phyloP scores from a whole-genome alignment of 2,113 vertebrate species.

The Cephalopterus ornatus region DNA sequence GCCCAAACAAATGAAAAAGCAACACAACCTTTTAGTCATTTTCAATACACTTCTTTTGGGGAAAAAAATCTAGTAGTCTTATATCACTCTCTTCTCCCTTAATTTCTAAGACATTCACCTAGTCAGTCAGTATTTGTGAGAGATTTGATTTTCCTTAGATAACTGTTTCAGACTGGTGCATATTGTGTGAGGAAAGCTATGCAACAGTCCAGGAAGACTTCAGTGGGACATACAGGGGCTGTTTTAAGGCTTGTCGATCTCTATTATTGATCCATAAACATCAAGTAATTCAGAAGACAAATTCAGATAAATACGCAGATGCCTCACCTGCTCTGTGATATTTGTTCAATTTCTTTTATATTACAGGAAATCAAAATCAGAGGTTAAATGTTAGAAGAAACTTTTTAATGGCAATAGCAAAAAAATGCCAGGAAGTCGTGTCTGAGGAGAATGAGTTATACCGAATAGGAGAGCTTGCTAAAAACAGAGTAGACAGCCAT shows the following conservation, averaged over 20 bases:
- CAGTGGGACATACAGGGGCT: not conserved
- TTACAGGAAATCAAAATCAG: not conserved
- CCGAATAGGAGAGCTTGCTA: rapidly evolving
- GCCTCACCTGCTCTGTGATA: not conserved
- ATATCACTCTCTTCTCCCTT: not conserved
- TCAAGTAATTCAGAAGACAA: not conserved
- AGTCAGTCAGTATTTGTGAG: not conserved
- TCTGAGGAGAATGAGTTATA: not conserved
- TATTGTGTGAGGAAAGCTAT: not conserved
- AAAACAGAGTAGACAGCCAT: not conserved
- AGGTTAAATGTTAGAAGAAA: not conserved
- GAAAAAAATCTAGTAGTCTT: not conserved
- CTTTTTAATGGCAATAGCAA: not conserved
- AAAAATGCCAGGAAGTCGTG: not conserved
- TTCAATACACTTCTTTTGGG: not conserved
- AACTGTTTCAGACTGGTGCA: not conserved
- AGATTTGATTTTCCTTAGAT: not conserved
- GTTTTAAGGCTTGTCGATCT: not conserved
- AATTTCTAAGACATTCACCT: not conserved
- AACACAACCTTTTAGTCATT: not conserved
- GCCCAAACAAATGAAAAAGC: not conserved
- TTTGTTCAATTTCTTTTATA: not conserved
- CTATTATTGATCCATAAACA: not conserved
- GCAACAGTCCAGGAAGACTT: not conserved
- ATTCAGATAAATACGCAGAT: not conserved